phyloP scores from a whole-genome alignment of 2,888 invertebrate genomes.

The Lasioglossum lativentre region DNA sequence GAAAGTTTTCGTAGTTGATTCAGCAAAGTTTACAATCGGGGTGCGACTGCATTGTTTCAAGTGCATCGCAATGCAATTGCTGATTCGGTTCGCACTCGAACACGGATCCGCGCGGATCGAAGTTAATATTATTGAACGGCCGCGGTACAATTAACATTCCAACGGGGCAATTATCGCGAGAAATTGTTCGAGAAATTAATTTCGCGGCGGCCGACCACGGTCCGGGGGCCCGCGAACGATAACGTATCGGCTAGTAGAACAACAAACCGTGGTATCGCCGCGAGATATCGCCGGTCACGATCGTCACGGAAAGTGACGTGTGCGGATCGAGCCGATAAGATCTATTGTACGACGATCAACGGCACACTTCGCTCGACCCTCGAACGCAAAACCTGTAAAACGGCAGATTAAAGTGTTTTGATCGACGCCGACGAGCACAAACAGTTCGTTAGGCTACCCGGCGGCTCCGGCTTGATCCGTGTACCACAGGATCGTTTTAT shows the following conservation, averaged over 20 bases:
- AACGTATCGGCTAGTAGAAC: constrained; percentile 27
- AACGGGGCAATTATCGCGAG: neutral
- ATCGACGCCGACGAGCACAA: constrained; percentile 8
- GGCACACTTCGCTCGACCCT: constrained; percentile 47
- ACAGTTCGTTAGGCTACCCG: constrained; percentile 6
- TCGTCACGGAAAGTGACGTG: constrained; percentile 53
- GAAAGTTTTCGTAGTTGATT: neutral
- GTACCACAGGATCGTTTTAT: neutral
- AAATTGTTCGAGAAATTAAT: constrained; percentile 32
- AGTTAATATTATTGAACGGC: neutral
- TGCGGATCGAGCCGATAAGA: constrained; percentile 44
- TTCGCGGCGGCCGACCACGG: constrained; percentile 7
- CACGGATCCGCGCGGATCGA: neutral
- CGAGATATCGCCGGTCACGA: constrained; percentile 40
- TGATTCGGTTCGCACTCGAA: neutral
- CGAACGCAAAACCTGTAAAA: constrained; percentile 5
- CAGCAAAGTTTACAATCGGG: neutral
- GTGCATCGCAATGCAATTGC: neutral
- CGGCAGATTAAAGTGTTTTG: constrained; percentile 53
- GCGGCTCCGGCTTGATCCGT: neutral
- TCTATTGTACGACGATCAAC: constrained; percentile 46
- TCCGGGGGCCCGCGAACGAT: constrained; percentile 11
- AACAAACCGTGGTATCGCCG: constrained; percentile 45
- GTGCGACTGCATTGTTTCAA: neutral
- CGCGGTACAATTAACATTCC: neutral